Evolutionary conservation across 1,140 invertebrate genomes (phyloP), one percentile per base, ranked within the genome.

Genomic region (Leptestheria dahalacensis): DNA sequence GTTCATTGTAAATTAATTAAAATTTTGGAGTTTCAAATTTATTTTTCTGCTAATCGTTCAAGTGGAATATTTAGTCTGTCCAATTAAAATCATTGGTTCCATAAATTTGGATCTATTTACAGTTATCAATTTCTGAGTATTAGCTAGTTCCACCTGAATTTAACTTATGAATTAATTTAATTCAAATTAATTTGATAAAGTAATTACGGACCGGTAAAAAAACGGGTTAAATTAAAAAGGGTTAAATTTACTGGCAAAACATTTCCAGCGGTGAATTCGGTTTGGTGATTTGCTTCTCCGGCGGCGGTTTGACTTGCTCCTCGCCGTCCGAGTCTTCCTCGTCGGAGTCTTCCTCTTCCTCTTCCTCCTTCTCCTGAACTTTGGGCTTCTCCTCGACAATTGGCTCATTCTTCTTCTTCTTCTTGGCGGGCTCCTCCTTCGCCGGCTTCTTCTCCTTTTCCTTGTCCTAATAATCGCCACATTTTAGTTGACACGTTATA

Each of bases 331-430:
- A 29, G 11, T 23, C 57, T 21, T 11, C 25, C 11, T 47, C 24
- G n/a, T 26, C 25, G 21, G 15, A 10, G 0, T 58, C 57, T 48
- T 58, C 21, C 21, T 58, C 48, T 51, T 47, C 57, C 9, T 47
- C 48, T 47, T 58, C 26, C 21, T 58, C 48, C 18, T 47, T 58
- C 28, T 58, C 48, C 46, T 47, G 26, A n/a, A 52, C 50, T 52
- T 52, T 52, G 50, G 50, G 24, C 21, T 52, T 52, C 20, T 52
- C 29, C 24, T 24, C 50, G 3, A 21, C 50, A 24, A 26, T 24
- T 11, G 21, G 21, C 33, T 41, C 33, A 6, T 6, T 41, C 33
- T 41, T 41, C 33, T 41, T 41, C 33, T 41, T 41, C 33, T 41
- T 41, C 33, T 41, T 41, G 33, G 33, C 33, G 6, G 33, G 33